Evolutionary conservation across 1,140 invertebrate genomes (phyloP), one percentile per base, ranked within the genome.

Genomic region (Meloidogyne chitwoodi): DNA sequence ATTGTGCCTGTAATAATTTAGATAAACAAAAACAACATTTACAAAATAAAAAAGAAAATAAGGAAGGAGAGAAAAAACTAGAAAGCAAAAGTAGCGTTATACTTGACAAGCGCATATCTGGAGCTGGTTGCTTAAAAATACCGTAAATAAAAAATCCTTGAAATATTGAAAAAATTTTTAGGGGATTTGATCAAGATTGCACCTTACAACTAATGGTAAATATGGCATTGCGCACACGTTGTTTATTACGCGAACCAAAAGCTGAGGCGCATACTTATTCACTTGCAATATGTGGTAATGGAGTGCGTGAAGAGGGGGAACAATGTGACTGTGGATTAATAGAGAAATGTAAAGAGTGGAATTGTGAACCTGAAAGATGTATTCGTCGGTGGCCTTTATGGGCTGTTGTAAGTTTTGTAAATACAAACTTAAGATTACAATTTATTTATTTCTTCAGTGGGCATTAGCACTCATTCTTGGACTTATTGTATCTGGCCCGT

Each of bases 121-220:
- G 26, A 24, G 24, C 71, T 19, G 84, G 82, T 1, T 84, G 83
- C 62, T 69, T 84, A 16, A 83, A 77, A 69, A 84, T 84, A 19
- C 83, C 83, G 85, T 84, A 64, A 84, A 73, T 63, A 38, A 31
- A 26, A 41, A 31, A 16, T 79, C 1, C 6, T 10, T 8, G 19
- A 67, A 74, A 31, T 2, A n/a, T 12, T 22, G 5, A 12, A 31
- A 27, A 68, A 75, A 62, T 77, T 66, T 31, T 3, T 19, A 79
- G 78, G 10, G 79, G 79, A 12, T 80, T 82, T 48, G 79, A 82
- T 31, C 81, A 81, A 22, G 74, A 83, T 29, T 81, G 80, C 44
- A 78, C 80, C n/a, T 65, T 78, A 2, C 80, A 81, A 72, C 38
- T 72, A 22, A 65, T 82, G 70, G 77, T 68, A 22, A 81, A 81